Conservation (phyloP, 2,888 invertebrate species). For the Yponomeuta cagnagella region DNA sequence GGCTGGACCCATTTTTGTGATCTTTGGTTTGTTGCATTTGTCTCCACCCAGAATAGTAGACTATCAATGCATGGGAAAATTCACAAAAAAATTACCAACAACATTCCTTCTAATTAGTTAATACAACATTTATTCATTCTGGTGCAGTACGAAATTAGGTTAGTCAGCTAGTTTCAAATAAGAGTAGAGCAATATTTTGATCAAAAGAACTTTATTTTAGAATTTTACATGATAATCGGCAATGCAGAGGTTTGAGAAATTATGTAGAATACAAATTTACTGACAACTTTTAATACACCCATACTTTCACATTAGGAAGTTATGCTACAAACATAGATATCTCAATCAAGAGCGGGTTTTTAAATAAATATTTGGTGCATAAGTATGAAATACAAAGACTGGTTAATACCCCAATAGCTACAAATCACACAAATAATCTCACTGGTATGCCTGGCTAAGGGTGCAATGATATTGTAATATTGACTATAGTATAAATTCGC, state of each 20-base stretch:
- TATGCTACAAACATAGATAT: constrained; percentile 63
- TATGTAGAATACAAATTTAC: constrained; percentile 69
- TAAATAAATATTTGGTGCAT: constrained; percentile 55
- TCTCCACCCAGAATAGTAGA: no score
- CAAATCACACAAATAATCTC: constrained; percentile 39
- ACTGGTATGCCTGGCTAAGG: constrained; percentile 45
- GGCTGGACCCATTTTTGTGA: no score
- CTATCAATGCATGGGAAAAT: no score
- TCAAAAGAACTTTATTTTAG: constrained; percentile 77
- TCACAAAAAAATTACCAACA: no score
- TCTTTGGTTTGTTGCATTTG: no score
- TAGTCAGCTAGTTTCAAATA: neutral
- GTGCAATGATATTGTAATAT: constrained; percentile 49
- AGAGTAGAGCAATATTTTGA: constrained; percentile 37
- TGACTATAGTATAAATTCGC: constrained; percentile 42
- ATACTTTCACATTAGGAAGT: constrained; percentile 64
- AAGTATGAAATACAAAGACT: constrained; percentile 28
- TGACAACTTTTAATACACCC: constrained; percentile 67
- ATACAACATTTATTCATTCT: no score
- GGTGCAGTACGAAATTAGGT: no score
- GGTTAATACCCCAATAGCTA: constrained; percentile 17
- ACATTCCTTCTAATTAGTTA: no score
- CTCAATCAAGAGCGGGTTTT: constrained; percentile 53
- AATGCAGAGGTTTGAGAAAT: constrained; percentile 73
- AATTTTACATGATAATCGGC: constrained; percentile 74